A percentile compares a stretch with the other conserved stretches of the same genome.
Evolutionary conservation across 2,797 vertebrate genomes (phyloP).

Genomic region (Columba guinea): DNA sequence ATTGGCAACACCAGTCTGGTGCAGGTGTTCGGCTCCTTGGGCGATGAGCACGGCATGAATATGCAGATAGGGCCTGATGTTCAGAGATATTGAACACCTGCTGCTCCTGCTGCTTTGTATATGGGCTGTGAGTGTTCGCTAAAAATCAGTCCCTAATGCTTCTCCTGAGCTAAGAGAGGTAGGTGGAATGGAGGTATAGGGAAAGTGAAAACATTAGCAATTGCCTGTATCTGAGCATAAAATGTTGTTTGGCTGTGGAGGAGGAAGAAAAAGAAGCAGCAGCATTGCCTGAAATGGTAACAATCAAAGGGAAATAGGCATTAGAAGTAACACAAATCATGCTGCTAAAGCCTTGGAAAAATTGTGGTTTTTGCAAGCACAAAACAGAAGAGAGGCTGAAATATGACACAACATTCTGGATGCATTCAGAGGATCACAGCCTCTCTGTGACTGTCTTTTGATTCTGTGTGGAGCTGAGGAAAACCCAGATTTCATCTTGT

Average conservation of each 20-base stretch:
- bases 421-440: not conserved
- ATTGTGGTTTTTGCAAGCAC: not conserved
- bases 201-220: not conserved
- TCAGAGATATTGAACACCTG: not conserved
- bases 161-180: not conserved
- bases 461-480: not conserved
- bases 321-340: not conserved
- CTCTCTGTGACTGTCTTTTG: not conserved
- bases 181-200: not conserved
- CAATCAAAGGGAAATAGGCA: not conserved
- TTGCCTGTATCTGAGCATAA: not conserved
- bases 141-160: not conserved
- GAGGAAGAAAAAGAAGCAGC: not conserved
- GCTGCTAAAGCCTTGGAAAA: not conserved
- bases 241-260: not conserved
- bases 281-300: not conserved
- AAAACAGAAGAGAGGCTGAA: not conserved
- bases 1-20: not conserved
- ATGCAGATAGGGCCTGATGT: not conserved
- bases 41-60: not conserved
- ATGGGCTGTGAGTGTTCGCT: not conserved
- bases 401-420: not conserved
- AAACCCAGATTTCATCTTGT: not conserved
- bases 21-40: not conserved
- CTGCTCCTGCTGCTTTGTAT: not conserved